Conservation (phyloP, 2,113 vertebrate species). For the Sterna hirundo region DNA sequence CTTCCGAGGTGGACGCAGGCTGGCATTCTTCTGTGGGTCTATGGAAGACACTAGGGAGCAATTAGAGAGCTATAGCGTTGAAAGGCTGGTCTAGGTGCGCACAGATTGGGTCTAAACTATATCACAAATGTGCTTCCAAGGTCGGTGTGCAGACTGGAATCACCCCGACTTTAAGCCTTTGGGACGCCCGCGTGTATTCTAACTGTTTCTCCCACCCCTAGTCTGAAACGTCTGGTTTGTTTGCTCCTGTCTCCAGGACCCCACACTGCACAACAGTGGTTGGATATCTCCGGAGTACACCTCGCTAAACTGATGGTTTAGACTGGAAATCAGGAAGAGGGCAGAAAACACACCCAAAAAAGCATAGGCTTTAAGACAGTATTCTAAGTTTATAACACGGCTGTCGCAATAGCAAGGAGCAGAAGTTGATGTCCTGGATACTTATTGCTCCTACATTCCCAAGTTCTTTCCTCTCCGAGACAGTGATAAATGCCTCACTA, state of each 20-base stretch:
- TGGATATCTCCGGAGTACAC: not conserved
- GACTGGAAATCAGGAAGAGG: not conserved
- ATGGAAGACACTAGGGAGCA: not conserved
- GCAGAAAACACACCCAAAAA: not conserved
- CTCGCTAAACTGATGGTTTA: not conserved
- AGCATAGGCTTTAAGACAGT: not conserved
- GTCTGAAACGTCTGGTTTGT: not conserved
- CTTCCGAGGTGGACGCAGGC: not conserved
- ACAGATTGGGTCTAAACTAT: not conserved
- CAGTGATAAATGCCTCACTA: not conserved
- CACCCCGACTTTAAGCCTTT: not conserved
- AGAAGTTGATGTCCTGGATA: not conserved
- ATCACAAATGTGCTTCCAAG: not conserved
- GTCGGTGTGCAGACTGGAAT: not conserved
- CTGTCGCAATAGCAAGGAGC: not conserved
- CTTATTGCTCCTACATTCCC: not conserved
- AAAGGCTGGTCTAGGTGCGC: not conserved
- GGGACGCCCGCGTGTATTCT: rapidly evolving
- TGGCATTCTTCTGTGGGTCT: not conserved
- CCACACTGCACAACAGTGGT: not conserved
- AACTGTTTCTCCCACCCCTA: not conserved
- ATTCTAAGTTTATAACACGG: not conserved
- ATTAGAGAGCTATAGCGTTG: not conserved
- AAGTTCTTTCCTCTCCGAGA: not conserved
- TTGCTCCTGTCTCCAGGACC: not conserved